A percentile compares a stretch with the other conserved stretches of the same genome.
Evolutionary conservation across 2,888 invertebrate species (phyloP).

Genomic region (Cheiracanthium punctorium): DNA sequence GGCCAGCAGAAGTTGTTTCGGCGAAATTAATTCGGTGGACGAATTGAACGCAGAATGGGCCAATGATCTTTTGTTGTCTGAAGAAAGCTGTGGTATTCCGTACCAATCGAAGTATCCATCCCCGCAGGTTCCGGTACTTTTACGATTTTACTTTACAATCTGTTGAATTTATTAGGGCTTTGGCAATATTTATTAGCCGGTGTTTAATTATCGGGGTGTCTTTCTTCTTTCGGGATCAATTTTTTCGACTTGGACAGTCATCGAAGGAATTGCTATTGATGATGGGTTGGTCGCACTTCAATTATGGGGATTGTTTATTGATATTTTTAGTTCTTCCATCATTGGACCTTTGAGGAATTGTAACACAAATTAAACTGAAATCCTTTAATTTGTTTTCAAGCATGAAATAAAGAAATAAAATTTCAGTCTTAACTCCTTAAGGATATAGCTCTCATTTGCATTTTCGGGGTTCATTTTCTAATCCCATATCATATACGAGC

Average conservation of each 20-base stretch:
- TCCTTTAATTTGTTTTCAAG: too few relatives aligned
- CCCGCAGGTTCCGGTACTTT: not conserved
- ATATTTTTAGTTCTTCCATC: too few relatives aligned
- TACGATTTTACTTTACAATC: not conserved
- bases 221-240: not conserved
- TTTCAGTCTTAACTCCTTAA: too few relatives aligned
- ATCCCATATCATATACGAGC: too few relatives aligned
- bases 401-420: too few relatives aligned
- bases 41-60: slow-evolving; percentile 17
- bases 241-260: not conserved
- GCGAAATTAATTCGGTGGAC: slow-evolving; percentile 52
- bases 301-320: too few relatives aligned
- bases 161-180: not conserved
- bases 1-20: slow-evolving; percentile 23
- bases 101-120: not conserved
- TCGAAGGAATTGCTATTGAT: not conserved
- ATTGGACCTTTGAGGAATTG: too few relatives aligned
- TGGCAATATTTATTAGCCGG: not conserved
- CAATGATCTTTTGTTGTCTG: slow-evolving; percentile 62
- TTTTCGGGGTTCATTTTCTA: too few relatives aligned
- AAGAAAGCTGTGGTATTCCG: not conserved
- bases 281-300: not conserved
- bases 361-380: too few relatives aligned
- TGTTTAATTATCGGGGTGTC: not conserved
- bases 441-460: too few relatives aligned